Conservation (phyloP, 37 sponge, comb jelly and placozoan genomes). For the Bolinopsis microptera region DNA sequence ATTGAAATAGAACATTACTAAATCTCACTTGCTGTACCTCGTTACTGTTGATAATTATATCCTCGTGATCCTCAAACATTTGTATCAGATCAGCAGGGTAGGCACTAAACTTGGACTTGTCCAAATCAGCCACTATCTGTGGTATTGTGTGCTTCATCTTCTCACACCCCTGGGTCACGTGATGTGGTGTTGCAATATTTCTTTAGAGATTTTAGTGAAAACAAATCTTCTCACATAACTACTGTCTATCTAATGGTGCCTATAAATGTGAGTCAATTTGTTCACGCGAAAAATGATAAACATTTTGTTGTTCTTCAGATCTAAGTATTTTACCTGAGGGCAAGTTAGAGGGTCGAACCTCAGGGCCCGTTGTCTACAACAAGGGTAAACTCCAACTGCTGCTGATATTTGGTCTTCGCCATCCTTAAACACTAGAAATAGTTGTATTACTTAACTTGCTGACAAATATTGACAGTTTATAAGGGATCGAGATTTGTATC, state of each 20-base stretch:
- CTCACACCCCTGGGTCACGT: conserved; percentile 33
- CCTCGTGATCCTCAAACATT: conserved; percentile 58
- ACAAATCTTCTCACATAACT: too few relatives aligned
- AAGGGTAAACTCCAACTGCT: conserved; percentile 66
- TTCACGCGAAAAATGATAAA: too few relatives aligned
- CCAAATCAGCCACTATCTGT: not conserved
- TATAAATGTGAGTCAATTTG: too few relatives aligned
- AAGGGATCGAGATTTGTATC: too few relatives aligned
- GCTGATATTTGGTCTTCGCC: conserved; percentile 65
- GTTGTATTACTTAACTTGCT: not conserved
- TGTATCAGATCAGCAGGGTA: not conserved
- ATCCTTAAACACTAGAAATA: conserved; percentile 40
- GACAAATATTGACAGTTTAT: too few relatives aligned
- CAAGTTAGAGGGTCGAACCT: conserved; percentile 66
- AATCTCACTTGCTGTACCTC: too few relatives aligned
- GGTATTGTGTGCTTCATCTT: conserved; percentile 62
- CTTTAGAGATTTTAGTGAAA: too few relatives aligned
- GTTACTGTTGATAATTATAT: conserved; percentile 5
- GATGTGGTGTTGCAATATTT: not conserved
- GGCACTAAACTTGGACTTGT: conserved; percentile 17
- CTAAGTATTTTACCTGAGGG: conserved; percentile 35
- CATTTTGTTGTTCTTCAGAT: too few relatives aligned
- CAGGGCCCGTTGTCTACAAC: conserved; percentile 51
- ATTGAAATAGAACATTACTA: too few relatives aligned
- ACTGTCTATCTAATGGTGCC: too few relatives aligned